Conservation (phyloP, 2,888 invertebrate species). For the Leptinotarsa rubiginosa region DNA sequence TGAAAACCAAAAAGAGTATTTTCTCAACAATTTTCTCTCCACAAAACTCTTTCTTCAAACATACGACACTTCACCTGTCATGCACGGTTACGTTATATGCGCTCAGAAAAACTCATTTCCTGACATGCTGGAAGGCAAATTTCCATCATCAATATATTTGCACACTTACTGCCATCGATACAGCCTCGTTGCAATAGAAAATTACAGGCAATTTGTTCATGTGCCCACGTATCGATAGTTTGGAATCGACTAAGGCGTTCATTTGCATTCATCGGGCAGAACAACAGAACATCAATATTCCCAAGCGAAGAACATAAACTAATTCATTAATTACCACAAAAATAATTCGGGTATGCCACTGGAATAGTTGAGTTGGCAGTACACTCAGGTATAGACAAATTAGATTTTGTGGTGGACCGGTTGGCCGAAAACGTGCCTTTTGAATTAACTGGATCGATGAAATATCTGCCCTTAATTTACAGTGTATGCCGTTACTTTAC, state of each 20-base stretch:
- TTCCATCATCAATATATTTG: not conserved
- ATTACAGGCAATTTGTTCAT: slow-evolving; percentile 7
- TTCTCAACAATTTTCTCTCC: no score
- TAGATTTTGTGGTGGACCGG: slow-evolving; percentile 59
- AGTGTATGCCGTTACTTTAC: slow-evolving; percentile 1
- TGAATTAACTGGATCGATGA: slow-evolving; percentile 29
- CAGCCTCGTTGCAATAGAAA: not conserved
- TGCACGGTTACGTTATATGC: no score
- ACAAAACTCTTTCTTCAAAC: no score
- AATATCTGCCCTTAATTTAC: slow-evolving; percentile 28
- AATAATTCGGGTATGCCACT: slow-evolving; percentile 32
- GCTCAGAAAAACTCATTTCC: not conserved
- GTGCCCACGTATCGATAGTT: slow-evolving; percentile 21
- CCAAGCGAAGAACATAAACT: slow-evolving; percentile 36
- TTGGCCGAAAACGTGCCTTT: slow-evolving; percentile 30
- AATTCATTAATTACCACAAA: slow-evolving; percentile 43
- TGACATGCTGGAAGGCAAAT: not conserved
- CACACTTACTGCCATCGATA: not conserved
- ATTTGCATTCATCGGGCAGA: slow-evolving; percentile 33
- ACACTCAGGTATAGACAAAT: slow-evolving; percentile 61
- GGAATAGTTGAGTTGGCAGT: slow-evolving; percentile 52
- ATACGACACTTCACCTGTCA: no score
- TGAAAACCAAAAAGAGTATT: no score
- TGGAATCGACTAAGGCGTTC: slow-evolving; percentile 15
- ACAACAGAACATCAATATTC: slow-evolving; percentile 30